A percentile compares a stretch with the other conserved stretches of the same genome.
Evolutionary conservation across 2,888 invertebrate species (phyloP).

Genomic region (Petrophora chlorosata): DNA sequence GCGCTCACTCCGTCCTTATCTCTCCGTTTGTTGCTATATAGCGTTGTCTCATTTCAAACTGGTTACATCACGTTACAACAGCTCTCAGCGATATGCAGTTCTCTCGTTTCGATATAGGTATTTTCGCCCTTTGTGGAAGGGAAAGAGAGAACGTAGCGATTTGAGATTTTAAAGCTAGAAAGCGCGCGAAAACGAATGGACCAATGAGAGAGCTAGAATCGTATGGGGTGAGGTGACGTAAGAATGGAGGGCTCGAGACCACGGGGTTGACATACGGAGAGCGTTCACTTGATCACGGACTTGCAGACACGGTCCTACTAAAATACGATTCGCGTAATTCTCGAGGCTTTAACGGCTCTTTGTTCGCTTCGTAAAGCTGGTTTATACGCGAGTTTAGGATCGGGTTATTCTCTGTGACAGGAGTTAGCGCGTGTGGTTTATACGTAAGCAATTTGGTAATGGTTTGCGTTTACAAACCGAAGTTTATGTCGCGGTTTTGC

Average conservation of each 20-base stretch:
- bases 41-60: constrained; percentile 58
- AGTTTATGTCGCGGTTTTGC: constrained; percentile 77
- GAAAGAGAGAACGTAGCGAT: constrained; percentile 50
- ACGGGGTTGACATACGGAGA: constrained; percentile 77
- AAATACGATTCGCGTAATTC: constrained; percentile 57
- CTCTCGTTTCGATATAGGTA: constrained; percentile 58
- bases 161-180: constrained; percentile 62
- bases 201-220: constrained; percentile 58
- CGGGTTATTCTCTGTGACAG: constrained; percentile 61
- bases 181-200: constrained; percentile 78
- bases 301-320: constrained; percentile 65
- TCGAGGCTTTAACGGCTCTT: constrained; percentile 72
- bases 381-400: constrained; percentile 64
- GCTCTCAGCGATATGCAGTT: constrained; percentile 50
- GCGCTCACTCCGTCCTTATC: constrained; percentile 59
- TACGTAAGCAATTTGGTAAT: constrained; percentile 69
- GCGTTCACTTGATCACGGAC: constrained; percentile 77
- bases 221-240: constrained; percentile 83
- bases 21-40: constrained; percentile 40
- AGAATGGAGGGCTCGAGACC: constrained; percentile 61
- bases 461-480: constrained; percentile 62
- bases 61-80: constrained; percentile 76
- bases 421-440: constrained; percentile 74
- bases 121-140: constrained; percentile 49
- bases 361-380: constrained; percentile 72